These are phyloP conservation scores for Pygathrix nemaeus DNA, from an alignment of 2,113 vertebrate species.

Conservation along the genomic window DNA sequence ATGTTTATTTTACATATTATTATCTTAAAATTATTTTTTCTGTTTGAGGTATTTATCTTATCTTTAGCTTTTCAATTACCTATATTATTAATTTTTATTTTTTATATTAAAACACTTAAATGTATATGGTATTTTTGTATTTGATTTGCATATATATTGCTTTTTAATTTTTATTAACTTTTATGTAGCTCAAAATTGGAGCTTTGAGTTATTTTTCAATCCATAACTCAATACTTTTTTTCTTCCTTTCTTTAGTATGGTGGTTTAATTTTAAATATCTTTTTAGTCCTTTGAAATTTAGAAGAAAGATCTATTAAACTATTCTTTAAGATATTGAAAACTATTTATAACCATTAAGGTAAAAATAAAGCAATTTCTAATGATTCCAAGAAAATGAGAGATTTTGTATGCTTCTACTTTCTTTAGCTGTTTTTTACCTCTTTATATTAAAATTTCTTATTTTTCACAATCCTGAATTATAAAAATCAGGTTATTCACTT, in stretches of 20 bases:
- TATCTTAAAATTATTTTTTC: not conserved
- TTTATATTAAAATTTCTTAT: not conserved
- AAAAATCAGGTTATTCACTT: not conserved
- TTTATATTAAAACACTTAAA: not conserved
- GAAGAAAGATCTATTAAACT: not conserved
- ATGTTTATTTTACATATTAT: not conserved
- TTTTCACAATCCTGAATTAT: not conserved
- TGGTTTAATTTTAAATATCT: not conserved
- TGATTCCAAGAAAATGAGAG: not conserved
- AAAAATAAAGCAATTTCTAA: not conserved
- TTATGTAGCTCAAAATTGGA: not conserved
- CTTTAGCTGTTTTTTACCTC: not conserved
- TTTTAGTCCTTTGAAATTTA: not conserved
- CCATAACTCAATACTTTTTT: not conserved
- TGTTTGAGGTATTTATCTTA: not conserved
- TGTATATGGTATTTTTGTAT: not conserved
- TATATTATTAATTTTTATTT: not conserved
- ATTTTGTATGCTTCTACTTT: not conserved
- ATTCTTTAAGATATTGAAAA: not conserved
- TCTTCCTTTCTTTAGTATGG: not conserved
- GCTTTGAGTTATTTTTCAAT: not conserved
- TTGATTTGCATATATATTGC: not conserved
- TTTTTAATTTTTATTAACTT: not conserved
- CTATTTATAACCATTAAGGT: not conserved
- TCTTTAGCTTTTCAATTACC: not conserved